Evolutionary conservation across 2,888 invertebrate species (phyloP), one percentile per base, ranked within the genome.

Genomic region (Thecocarcelia acutangulata): DNA sequence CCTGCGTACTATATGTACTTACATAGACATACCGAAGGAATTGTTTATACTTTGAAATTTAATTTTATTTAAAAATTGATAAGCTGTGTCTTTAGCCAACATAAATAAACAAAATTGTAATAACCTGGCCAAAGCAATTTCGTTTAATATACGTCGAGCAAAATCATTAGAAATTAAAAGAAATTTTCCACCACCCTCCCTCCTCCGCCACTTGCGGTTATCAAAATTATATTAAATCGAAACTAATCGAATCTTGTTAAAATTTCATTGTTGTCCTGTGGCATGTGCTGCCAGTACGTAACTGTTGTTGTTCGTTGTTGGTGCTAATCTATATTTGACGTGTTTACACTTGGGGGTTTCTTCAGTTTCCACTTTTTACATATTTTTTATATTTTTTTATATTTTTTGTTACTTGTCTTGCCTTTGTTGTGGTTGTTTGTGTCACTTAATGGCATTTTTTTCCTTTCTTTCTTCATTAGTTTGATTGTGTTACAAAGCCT

Each of bases 271-370:
- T 66, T 52, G 50, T 64, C 42, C 46, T 75, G 70, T 78, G 78
- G 82, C 82, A 82, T 82, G 82, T 82, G 78, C 70, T 59, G 74
- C 54, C 46, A 74, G 82, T 82, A 70, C 56, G 21, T 73, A 9
- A 33, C 33, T 46, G 46, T 37, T 44, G 12, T 63, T 73, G 73
- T 46, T 61, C n/a, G 33, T 28, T 79, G 75, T 75, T 77, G 54
- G 69, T 83, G 76, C 77, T 83, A 80, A 80, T 77, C 80, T 83
- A 80, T 83, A 80, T 83, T 80, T 80, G 76, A 77, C 80, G 80
- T 80, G 76, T 74, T 83, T 83, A 66, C 77, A 80, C 80, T 80
- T 66, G 73, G 59, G 63, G 52, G 63, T 77, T 73, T 77, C 63
- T 58, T 64, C 48, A 61, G 24, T 75, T 70, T n/a, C 70, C 64